phyloP scores from a whole-genome alignment of 2,113 vertebrate species.

The Phasianus colchicus region DNA sequence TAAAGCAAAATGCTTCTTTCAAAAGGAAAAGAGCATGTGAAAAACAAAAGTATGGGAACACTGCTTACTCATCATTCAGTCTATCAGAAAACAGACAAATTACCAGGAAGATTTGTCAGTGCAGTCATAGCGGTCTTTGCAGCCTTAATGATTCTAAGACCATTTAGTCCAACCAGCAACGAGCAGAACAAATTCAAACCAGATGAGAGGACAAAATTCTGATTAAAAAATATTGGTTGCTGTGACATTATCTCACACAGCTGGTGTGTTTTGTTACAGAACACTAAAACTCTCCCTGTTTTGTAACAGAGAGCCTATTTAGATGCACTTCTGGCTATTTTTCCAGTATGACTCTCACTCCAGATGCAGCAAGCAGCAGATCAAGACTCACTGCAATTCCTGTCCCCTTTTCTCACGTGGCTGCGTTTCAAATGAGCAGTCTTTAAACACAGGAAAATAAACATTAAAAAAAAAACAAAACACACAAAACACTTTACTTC shows the following conservation, averaged over 20 bases:
- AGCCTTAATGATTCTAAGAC: too few species aligned
- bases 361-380: background rate
- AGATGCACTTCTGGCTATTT: background rate
- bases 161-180: too few species aligned
- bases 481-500: constrained; percentile 71
- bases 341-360: background rate
- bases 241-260: background rate
- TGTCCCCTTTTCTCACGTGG: background rate
- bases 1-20: background rate
- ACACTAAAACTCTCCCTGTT: background rate
- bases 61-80: background rate
- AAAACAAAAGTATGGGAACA: background rate
- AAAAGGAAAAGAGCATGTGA: background rate
- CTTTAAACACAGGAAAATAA: background rate
- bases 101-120: background rate
- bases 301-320: background rate
- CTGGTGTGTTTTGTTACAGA: background rate
- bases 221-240: background rate
- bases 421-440: background rate
- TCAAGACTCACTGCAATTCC: background rate
- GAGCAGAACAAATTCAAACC: background rate
- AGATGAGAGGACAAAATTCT: background rate
- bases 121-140: background rate
- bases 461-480: background rate
- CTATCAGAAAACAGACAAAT: background rate